Evolutionary conservation across 1,140 invertebrate genomes (phyloP), one percentile per base, ranked within the genome.

Genomic region (Trachymyrmex cornetzi): DNA sequence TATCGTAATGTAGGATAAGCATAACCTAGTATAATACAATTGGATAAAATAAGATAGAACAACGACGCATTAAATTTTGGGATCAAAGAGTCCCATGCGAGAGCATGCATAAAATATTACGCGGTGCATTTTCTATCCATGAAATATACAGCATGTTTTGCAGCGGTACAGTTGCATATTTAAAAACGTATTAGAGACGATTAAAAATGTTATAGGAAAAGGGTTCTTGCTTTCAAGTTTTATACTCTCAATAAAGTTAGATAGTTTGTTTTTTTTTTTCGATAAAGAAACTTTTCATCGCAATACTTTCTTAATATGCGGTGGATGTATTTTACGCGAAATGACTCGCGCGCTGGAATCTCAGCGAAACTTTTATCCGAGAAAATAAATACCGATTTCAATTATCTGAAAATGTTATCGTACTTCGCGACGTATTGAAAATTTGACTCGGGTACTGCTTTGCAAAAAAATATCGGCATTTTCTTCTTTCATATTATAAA

Each of bases 291-390:
- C 63, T 69, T 66, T 30, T 22, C 75, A 38, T 19, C 38, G 38
- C 44, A 24, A 66, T 80, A 80, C 57, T 80, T 80, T 80, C 64
- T 80, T 80, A 80, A 80, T 80, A 80, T 34, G 30, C 63, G 63
- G 6, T 38, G 24, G 27, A 14, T 66, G 61, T 24, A 66, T 66
- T 38, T 79, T 53, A 30, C 19, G n/a, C 6, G 27, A 12, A 16
- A 80, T 48, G 61, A 48, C 48, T 34, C 30, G 44, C 57, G 22
- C 61, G 61, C 61, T 11, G 3, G 24, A 55, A 12, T 79, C 48
- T 30, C 34, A 57, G 24, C 77, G 77, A 19, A 64, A 64, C 38
- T 79, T 63, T 64, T 16, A 30, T 64, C 38, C 44, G 3, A 1
- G 59, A 50, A 79, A 64, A 50, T 63, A 79, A 24, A 64, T 64